Base-by-base conservation (phyloP, 1,140 invertebrate genomes). In the Cotesia typhae region DNA sequence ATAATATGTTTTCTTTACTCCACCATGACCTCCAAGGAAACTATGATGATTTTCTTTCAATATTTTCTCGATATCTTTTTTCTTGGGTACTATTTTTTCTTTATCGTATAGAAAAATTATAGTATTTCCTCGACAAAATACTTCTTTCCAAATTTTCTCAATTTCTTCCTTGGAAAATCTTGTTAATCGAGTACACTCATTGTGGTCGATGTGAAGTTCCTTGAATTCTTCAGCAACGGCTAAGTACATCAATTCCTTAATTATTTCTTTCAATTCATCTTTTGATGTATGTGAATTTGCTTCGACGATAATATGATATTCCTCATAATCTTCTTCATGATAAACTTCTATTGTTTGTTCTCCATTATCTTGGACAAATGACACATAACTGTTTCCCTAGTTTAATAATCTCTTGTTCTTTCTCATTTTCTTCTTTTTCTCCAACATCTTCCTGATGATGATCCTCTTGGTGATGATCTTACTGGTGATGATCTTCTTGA, bases 31-130 rank as follows among this genome's bases (percentile, higher is more conserved):
- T 60, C 66, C 72, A 17, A 66, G 10, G 2, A 55, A 17, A 7
- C 41, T 59, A n/a, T 70, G 12, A 37, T 75, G 74, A 20, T 70
- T 73, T 63, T 75, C 71, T 35, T 70, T 20, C 4, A 74, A 41
- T 10, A 75, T 75, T 66, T 57, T 12, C 35, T 64, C 12, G 4
- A 55, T 37, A n/a, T 63, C 35, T 37, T 63, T 36, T n/a, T 38
- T 52, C 28, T n/a, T 0, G 41, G 52, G 69, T 4, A 72, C 67
- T 12, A 52, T 47, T 73, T 60, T 36, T 52, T 55, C 36, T 65
- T 55, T 61, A 12, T 68, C 57, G 47, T 63, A 59, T 1, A 73
- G 9, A 37, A 38, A 63, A 6, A 73, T 17, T 0, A 5, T 36
- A 20, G 9, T 41, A 10, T 67, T 37, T 28, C 66, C 17, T 12